phyloP scores from a whole-genome alignment of 1,140 invertebrate genomes.

The Pseudobourletiella spinata region DNA sequence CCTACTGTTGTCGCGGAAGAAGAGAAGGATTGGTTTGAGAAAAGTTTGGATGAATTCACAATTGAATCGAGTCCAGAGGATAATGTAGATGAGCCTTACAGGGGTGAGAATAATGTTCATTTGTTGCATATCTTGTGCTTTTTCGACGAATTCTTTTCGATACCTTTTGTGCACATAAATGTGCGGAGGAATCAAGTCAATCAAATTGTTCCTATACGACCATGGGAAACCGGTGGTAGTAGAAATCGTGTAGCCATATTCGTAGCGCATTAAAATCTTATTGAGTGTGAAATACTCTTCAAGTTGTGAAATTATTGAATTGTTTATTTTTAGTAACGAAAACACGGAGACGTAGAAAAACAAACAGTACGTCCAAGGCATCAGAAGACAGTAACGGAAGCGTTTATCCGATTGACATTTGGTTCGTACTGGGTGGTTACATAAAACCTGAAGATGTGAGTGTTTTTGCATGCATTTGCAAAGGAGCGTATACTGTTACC shows the following conservation, averaged over 20 bases:
- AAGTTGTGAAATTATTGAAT: too few species aligned
- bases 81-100: not conserved
- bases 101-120: too few species aligned
- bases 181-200: too few species aligned
- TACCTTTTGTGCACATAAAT: too few species aligned
- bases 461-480: not conserved
- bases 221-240: too few species aligned
- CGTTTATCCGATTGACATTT: constrained; percentile 3
- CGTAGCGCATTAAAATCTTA: too few species aligned
- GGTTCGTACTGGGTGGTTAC: constrained; percentile 3
- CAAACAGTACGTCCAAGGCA: not conserved
- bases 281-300: too few species aligned
- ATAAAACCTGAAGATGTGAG: constrained; percentile 10
- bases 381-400: not conserved
- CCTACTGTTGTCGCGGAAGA: not conserved
- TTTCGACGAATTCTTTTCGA: too few species aligned
- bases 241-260: too few species aligned
- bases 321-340: too few species aligned
- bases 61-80: constrained; percentile 1
- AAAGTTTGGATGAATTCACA: not conserved
- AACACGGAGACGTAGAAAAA: not conserved
- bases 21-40: constrained; percentile 12
- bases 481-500: constrained; percentile 6
- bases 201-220: too few species aligned
- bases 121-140: too few species aligned